phyloP scores from a whole-genome alignment of 1,140 invertebrate species.

The Laupala kohalensis region DNA sequence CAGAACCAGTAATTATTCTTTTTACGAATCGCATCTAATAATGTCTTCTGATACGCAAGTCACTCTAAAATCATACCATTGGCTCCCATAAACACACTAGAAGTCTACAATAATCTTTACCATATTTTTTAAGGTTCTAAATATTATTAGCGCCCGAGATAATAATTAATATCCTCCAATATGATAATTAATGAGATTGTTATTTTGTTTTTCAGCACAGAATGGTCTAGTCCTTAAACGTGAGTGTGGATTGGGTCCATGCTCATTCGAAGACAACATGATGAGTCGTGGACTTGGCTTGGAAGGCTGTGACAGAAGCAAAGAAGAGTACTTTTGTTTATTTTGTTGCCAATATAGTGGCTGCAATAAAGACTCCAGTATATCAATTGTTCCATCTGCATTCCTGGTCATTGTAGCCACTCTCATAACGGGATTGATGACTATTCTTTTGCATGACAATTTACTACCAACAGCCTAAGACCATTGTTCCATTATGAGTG shows the following conservation, averaged over 20 bases:
- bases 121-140: too few species aligned
- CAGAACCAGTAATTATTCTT: too few species aligned
- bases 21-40: too few species aligned
- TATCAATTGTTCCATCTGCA: neutral
- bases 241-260: constrained; percentile 37
- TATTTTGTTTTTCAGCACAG: constrained; percentile 27
- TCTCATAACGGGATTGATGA: neutral
- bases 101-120: too few species aligned
- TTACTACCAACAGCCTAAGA: neutral
- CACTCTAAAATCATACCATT: too few species aligned
- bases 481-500: too few species aligned
- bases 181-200: too few species aligned
- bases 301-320: constrained; percentile 31
- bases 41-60: too few species aligned
- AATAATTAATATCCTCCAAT: too few species aligned
- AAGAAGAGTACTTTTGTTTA: constrained; percentile 28
- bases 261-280: constrained; percentile 30
- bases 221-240: constrained; percentile 30
- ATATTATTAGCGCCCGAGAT: too few species aligned
- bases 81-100: too few species aligned
- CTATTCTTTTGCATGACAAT: neutral
- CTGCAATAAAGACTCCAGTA: constrained; percentile 24
- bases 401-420: neutral
- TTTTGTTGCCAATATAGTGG: constrained; percentile 29
- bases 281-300: constrained; percentile 29